phyloP scores from a whole-genome alignment of 2,888 invertebrate genomes.

The Bellardia pandia region DNA sequence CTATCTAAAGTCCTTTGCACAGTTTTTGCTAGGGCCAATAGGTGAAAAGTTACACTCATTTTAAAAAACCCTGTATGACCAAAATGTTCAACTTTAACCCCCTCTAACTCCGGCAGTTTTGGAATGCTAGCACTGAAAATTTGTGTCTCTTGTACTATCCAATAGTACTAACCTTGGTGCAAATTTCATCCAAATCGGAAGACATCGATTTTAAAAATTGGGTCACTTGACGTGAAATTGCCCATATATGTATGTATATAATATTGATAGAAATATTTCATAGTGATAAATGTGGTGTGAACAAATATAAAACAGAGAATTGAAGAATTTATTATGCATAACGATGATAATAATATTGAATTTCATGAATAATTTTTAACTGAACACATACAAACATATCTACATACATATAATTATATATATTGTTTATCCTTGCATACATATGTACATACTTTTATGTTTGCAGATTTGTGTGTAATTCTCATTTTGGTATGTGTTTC shows the following conservation, averaged over 20 bases:
- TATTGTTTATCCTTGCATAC: not conserved
- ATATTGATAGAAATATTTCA: constrained; percentile 22
- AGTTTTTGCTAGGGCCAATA: no score
- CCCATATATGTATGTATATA: not conserved
- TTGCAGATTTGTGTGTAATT: not conserved
- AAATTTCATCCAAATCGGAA: no score
- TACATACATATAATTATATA: not conserved
- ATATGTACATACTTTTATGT: not conserved
- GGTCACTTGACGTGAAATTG: no score
- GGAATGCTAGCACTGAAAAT: no score
- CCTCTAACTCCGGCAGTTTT: no score
- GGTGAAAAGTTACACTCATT: no score
- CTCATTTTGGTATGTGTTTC: not conserved
- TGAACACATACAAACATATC: not conserved
- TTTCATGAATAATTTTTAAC: constrained; percentile 52
- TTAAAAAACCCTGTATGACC: no score
- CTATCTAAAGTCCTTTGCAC: no score
- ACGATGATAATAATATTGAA: constrained; percentile 63
- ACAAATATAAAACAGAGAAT: constrained; percentile 36
- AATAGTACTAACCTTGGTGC: no score
- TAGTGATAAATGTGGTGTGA: constrained; percentile 43
- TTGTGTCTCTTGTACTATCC: no score
- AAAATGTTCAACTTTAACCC: no score
- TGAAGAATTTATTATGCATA: constrained; percentile 63
- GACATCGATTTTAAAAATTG: no score